These are phyloP conservation scores for Sceliomorpha sp. DNA, from an alignment of 2,888 invertebrate species.

Conservation along the genomic window DNA sequence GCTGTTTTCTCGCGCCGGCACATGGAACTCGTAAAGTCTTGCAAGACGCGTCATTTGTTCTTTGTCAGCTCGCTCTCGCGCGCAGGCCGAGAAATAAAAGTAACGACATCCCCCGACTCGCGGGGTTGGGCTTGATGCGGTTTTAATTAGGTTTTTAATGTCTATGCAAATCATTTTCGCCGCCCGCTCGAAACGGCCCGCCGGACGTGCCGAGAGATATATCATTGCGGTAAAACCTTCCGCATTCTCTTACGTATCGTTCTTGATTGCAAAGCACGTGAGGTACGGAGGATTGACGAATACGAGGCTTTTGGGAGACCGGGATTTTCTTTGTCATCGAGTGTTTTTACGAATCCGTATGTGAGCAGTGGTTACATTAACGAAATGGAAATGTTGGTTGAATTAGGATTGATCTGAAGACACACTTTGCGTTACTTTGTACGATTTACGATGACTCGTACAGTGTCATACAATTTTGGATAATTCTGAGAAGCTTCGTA, in stretches of 20 bases:
- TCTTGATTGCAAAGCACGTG: constrained; percentile 12
- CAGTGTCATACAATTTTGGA: too few relatives aligned
- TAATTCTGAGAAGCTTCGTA: too few relatives aligned
- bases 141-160: constrained; percentile 50
- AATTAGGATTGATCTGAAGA: too few relatives aligned
- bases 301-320: too few relatives aligned
- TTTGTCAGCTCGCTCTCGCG: constrained; percentile 2
- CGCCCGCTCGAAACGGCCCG: too few relatives aligned
- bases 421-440: too few relatives aligned
- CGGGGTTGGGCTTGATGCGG: constrained; percentile 31
- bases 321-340: too few relatives aligned
- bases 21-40: constrained; percentile 18
- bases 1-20: constrained; percentile 1
- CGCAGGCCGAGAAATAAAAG: constrained; percentile 21
- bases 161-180: constrained; percentile 42
- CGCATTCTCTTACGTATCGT: constrained; percentile 11
- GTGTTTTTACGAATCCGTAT: too few relatives aligned
- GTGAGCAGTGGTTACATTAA: too few relatives aligned
- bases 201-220: constrained; percentile 53
- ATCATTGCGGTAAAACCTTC: constrained; percentile 57
- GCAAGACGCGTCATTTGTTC: constrained; percentile 27
- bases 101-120: constrained; percentile 15
- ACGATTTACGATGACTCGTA: too few relatives aligned
- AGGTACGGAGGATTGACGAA: neutral
- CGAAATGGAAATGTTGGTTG: too few relatives aligned